Evolutionary conservation across 2,797 vertebrate genomes (phyloP), one percentile per base, ranked within the genome.

Genomic region (Acanthornis magna): DNA sequence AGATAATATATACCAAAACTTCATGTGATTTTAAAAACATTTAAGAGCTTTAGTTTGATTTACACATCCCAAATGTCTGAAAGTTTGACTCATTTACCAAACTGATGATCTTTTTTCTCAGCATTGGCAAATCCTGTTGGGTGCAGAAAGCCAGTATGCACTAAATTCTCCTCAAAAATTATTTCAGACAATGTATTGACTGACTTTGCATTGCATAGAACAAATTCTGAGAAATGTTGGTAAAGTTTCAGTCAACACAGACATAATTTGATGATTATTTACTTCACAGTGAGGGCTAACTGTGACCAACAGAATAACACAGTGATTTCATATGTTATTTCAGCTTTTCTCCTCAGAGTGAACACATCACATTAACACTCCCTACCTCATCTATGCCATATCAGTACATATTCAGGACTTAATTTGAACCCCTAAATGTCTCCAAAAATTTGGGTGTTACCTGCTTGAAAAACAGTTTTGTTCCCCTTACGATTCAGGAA

Each of bases 241-340:
- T 45, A 34, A 32, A 5, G 11, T 62, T 90, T 77, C 19, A 2
- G 43, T 65, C 53, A 85, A 63, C 17, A 73, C 2, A 62, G 40
- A 4, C 25, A 21, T 29, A 51, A 54, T 70, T 55, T 48, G 38
- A 65, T n/a, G 47, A 26, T 68, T 40, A 54, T 72, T 83, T 67
- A 47, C 42, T 88, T 65, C 30, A 61, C 32, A 36, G 27, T 2
- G 2, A 63, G 38, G 27, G 55, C 12, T 68, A 47, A 60, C 34
- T 48, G 17, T 38, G 34, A 36, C 23, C 26, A 60, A 50, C 11
- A 84, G 42, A 72, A 60, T 22, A 57, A 10, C 0, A 0, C 20
- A 47, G 16, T 15, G 10, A 38, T 38, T 38, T 38, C 38, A 27
- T 7, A 25, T 9, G 8, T 63, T 26, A 67, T 32, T 75, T 70